Percentiles rank a stretch among this genome's conserved stretches.
Evolutionary conservation across 2,888 invertebrate genomes (phyloP).

Genomic region (Esperia sulphurella): DNA sequence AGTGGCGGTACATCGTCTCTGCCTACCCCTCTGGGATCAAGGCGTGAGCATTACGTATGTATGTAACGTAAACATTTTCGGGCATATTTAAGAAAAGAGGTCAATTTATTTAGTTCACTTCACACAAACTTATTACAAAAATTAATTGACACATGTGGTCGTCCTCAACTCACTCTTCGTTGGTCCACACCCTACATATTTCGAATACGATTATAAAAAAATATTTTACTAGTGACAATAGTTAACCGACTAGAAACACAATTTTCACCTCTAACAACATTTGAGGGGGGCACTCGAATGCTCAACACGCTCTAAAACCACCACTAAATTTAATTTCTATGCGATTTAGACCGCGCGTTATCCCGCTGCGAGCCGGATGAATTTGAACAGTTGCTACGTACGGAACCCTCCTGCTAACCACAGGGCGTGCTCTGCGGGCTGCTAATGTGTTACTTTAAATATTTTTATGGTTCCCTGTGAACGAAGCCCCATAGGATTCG

Average conservation of each 20-base stretch:
- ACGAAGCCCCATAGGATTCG: neutral
- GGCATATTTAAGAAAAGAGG: too few relatives aligned
- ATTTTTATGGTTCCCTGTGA: conserved; percentile 14
- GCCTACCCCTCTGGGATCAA: too few relatives aligned
- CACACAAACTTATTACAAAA: too few relatives aligned
- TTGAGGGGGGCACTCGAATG: conserved; percentile 17
- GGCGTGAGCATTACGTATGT: too few relatives aligned
- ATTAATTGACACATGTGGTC: too few relatives aligned
- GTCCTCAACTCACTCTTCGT: too few relatives aligned
- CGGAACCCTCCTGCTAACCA: conserved; percentile 40
- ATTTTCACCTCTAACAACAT: conserved; percentile 1
- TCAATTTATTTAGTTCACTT: too few relatives aligned
- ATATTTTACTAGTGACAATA: neutral
- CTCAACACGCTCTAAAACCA: conserved; percentile 26
- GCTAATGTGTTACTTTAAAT: conserved; percentile 50
- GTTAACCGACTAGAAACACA: neutral
- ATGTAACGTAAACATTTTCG: too few relatives aligned
- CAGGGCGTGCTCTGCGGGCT: conserved; percentile 66
- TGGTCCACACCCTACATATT: neutral
- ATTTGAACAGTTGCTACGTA: conserved; percentile 43
- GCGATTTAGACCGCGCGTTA: conserved; percentile 16
- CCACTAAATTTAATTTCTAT: conserved; percentile 20
- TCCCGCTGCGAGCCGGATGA: conserved; percentile 43
- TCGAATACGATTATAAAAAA: neutral
- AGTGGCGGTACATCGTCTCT: too few relatives aligned